Evolutionary conservation across 2,797 vertebrate genomes (phyloP).

Genomic region (Microctenopoma lineatum): DNA sequence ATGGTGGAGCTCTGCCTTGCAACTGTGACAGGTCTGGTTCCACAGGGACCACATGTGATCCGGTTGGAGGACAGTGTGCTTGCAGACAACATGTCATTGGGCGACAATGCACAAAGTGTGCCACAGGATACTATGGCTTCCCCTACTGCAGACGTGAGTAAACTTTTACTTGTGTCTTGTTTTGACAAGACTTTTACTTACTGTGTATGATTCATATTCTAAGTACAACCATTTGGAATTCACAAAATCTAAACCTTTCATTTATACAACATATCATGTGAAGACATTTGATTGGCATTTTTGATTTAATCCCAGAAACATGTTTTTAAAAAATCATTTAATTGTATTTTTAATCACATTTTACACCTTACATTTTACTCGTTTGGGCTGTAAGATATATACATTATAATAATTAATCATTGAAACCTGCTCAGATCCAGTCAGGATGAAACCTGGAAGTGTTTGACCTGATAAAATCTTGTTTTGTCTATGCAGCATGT

Average conservation of each 20-base stretch:
- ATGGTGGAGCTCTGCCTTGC: slow-evolving; percentile 89
- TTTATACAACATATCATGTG: too few relatives aligned
- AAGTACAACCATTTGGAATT: neutral
- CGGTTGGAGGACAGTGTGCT: slow-evolving; percentile 88
- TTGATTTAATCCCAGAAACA: too few relatives aligned
- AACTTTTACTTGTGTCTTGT: neutral
- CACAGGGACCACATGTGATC: slow-evolving; percentile 76
- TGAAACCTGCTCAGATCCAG: neutral
- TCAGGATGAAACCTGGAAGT: neutral
- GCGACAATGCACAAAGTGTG: slow-evolving; percentile 89
- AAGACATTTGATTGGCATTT: too few relatives aligned
- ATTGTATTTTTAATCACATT: too few relatives aligned
- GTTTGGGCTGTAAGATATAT: neutral
- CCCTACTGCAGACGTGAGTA: slow-evolving; percentile 91
- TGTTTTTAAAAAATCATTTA: too few relatives aligned
- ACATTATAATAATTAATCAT: neutral
- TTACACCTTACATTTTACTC: too few relatives aligned
- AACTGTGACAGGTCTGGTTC: slow-evolving; percentile 85
- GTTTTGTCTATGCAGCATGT: slow-evolving; percentile 80
- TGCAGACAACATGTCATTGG: slow-evolving; percentile 88
- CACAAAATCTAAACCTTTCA: neutral
- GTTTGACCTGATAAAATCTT: neutral
- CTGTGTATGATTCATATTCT: too few relatives aligned
- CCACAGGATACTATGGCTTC: slow-evolving; percentile 90
- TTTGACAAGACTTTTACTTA: neutral